Base-by-base conservation (phyloP, 2,888 invertebrate species). In the Entomobrya proxima region DNA sequence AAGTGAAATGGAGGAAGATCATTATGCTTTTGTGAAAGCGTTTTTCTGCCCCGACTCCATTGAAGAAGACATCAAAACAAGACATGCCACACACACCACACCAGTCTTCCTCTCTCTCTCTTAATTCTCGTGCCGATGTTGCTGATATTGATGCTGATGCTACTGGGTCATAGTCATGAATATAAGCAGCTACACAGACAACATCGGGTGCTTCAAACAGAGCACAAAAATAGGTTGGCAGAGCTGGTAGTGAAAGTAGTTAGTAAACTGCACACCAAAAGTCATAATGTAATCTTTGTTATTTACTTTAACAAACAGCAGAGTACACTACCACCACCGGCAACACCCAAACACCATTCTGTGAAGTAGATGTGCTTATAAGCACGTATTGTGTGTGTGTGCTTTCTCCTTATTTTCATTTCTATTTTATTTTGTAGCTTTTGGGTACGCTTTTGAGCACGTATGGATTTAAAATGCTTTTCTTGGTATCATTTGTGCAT, bases 121-220 rank as follows among this genome's bases (percentile, higher is more conserved):
- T 32, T 58, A 15, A 4, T 58, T 15, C n/a, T 32, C 32, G 11
- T n/a, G n/a, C n/a, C n/a, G n/a, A n/a, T n/a, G n/a, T n/a, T n/a
- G n/a, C n/a, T n/a, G n/a, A n/a, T n/a, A n/a, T n/a, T n/a, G n/a
- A n/a, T n/a, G n/a, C n/a, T n/a, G 2, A 5, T 55, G n/a, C 27
- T 74, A 77, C 30, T 77, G 61, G 77, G 77, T 77, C 77, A 77
- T 77, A 61, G 77, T 77, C 77, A 77, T 77, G 77, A 77, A 77
- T 44, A 61, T 44, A 76, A 24, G 58, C 27, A 76, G 30, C 74
- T 50, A 30, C 32, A 11, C 30, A 58, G 32, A 58, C 58, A 58
- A 58, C 58, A 58, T n/a, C n/a, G n/a, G n/a, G n/a, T n/a, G n/a
- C n/a, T n/a, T n/a, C n/a, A n/a, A n/a, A n/a, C n/a, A n/a, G n/a